Evolutionary conservation across 2,113 vertebrate genomes (phyloP).

Genomic region (Paralichthys olivaceus): DNA sequence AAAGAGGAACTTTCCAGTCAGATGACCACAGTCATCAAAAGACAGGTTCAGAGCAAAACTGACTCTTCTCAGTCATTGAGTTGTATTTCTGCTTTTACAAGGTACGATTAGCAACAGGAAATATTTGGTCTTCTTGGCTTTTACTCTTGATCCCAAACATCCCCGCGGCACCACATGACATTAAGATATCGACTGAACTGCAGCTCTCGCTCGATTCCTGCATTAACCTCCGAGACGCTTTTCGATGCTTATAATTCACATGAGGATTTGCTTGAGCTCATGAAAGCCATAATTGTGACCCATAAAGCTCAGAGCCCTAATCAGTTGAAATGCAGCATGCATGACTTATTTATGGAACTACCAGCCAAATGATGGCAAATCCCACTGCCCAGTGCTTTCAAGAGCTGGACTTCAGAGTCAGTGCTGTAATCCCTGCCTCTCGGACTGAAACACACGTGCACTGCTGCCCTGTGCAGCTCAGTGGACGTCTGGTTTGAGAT

Average conservation of each 20-base stretch:
- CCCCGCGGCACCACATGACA: not conserved
- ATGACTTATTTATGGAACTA: constrained; percentile 31
- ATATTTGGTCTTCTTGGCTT: not conserved
- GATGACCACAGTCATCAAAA: not conserved
- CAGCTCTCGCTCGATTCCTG: not conserved
- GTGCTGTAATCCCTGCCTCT: constrained; percentile 40
- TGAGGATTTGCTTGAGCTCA: constrained; percentile 12
- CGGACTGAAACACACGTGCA: constrained; percentile 7
- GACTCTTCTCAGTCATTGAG: no score
- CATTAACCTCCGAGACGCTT: not conserved
- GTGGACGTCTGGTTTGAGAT: not conserved
- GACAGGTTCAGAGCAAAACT: no score
- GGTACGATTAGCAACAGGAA: not conserved
- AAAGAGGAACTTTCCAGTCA: not conserved
- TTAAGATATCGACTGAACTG: not conserved
- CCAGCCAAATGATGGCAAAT: constrained; percentile 59
- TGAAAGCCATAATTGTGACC: constrained; percentile 38
- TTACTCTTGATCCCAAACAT: no score
- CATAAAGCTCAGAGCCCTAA: constrained; percentile 48
- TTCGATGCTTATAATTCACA: constrained; percentile 2
- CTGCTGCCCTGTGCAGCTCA: not conserved
- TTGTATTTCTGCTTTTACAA: not conserved
- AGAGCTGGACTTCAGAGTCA: constrained; percentile 45
- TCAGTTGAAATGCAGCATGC: constrained; percentile 42
- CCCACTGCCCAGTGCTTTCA: constrained; percentile 37